Conservation (phyloP, 2,113 vertebrate genomes). For the Ailuropoda melanoleuca region DNA sequence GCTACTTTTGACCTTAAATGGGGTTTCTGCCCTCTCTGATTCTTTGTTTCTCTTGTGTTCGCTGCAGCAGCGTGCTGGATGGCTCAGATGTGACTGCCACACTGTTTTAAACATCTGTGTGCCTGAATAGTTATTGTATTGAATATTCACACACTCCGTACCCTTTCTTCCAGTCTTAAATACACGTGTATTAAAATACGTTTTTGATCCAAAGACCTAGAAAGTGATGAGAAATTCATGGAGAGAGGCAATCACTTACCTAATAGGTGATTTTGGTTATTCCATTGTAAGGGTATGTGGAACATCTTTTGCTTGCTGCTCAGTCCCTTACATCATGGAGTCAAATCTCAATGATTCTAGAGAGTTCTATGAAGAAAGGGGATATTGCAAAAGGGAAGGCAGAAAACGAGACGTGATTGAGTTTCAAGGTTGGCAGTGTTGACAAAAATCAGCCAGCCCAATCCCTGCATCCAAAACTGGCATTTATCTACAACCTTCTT, state of each 20-base stretch:
- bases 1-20: slow-evolving; percentile 42
- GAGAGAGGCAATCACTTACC: neutral
- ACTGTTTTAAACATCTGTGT: neutral
- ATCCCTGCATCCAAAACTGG: neutral
- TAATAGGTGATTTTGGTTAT: neutral
- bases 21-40: neutral
- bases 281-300: neutral
- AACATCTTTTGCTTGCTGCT: neutral
- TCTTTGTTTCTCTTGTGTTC: neutral
- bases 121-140: neutral
- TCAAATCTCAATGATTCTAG: neutral
- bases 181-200: neutral
- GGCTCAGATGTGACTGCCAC: neutral
- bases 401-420: neutral
- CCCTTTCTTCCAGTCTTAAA: neutral
- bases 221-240: neutral
- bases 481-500: neutral
- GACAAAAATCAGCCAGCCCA: neutral
- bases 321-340: neutral
- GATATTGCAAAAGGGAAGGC: neutral
- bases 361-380: neutral
- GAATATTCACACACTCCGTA: neutral
- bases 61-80: neutral
- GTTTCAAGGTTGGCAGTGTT: neutral
- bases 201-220: neutral